Base-by-base conservation (phyloP, 2,797 vertebrate genomes). In the Echiichthys vipera region DNA sequence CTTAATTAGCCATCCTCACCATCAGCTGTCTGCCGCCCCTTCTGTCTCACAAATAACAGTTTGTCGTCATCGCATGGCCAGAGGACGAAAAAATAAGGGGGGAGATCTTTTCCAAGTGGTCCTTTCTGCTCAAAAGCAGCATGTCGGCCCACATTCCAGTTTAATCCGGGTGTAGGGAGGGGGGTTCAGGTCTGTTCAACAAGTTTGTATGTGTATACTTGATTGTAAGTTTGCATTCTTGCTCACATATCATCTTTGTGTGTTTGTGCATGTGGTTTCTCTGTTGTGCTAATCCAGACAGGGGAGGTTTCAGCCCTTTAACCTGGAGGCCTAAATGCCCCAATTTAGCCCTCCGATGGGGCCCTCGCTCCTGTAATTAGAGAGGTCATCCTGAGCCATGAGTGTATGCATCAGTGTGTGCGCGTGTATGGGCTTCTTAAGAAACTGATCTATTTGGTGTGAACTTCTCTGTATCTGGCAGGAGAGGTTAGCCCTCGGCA, bases 1-100 rank as follows among this genome's bases (percentile, higher is more conserved):
- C 88, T 88, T 94, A 94, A 94, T 95, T 94, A 94, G 89, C 80
- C 76, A 65, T 83, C 87, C 83, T 87, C 90, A 90, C 86, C 92
- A 89, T 92, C 88, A 90, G 88, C 90, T 90, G 90, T 89, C 89
- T 92, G 87, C 83, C 84, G 61, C 80, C 80, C 77, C 85, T 87
- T 88, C 86, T 89, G 84, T 84, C 85, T 87, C 84, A 81, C 87
- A 91, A 89, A 89, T 90, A 81, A 89, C 82, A 76, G 80, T 92
- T 85, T 86, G 80, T 89, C 71, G 73, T 75, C 32, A 76, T 65
- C 59, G 50, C 71, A 83, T 80, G 83, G 84, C 88, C 81, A 63
- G 82, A 84, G 85, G 88, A 92, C 45, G 25, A 64, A 74, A 73
- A 56, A 45, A 25, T 6, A 0, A 22, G 22, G n/a, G 73, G 70